A percentile compares a stretch with the other conserved stretches of the same genome.
phyloP scores from a whole-genome alignment of 1,140 invertebrate genomes.

The Drosophila pallidifrons region DNA sequence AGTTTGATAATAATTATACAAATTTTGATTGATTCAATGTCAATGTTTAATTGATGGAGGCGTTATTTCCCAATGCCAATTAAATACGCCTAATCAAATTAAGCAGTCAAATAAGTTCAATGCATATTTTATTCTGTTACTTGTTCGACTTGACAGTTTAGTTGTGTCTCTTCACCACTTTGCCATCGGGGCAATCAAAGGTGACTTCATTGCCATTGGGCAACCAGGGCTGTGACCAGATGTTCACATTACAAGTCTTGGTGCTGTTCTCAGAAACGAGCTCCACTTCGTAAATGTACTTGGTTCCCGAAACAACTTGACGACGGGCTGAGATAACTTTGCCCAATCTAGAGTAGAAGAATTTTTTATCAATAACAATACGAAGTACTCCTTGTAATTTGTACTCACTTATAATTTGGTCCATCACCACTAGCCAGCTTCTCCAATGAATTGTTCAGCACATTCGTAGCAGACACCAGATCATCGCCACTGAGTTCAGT shows the following conservation, averaged over 20 bases:
- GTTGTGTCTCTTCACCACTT: conserved; percentile 41
- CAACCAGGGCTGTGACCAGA: conserved; percentile 53
- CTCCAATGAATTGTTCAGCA: conserved; percentile 26
- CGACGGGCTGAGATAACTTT: conserved; percentile 44
- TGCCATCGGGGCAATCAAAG: conserved; percentile 44
- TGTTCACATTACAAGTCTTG: conserved; percentile 45
- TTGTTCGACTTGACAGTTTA: neutral
- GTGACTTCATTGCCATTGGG: conserved; percentile 47
- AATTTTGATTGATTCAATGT: neutral
- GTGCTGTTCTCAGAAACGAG: conserved; percentile 33
- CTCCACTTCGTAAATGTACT: conserved; percentile 38
- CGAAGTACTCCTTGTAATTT: neutral
- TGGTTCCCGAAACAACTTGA: conserved; percentile 46
- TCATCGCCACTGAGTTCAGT: conserved; percentile 34
- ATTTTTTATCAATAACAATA: neutral
- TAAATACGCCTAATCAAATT: neutral
- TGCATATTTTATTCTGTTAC: conserved; percentile 7
- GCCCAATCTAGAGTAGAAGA: conserved; percentile 27
- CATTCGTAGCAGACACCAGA: conserved; percentile 33
- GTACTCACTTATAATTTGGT: conserved; percentile 49
- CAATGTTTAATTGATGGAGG: neutral
- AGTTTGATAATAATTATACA: neutral
- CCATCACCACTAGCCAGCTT: conserved; percentile 56
- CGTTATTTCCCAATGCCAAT: neutral
- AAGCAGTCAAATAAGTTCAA: neutral